Evolutionary conservation across 2,797 vertebrate species (phyloP), one percentile per base, ranked within the genome.

Genomic region (Epinephelus coioides): DNA sequence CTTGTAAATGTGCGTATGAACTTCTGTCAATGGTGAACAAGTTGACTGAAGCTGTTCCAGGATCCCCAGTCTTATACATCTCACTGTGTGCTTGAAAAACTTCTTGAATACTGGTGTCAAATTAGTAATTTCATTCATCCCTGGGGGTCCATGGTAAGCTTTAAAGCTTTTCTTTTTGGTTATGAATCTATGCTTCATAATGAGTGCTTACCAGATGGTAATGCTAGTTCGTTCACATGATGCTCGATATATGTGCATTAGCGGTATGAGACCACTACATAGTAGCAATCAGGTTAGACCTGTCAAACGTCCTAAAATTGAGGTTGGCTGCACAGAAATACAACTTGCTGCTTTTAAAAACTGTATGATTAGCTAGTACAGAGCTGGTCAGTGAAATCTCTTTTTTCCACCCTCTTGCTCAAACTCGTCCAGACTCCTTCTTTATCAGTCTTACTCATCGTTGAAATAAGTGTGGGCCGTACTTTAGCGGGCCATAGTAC

Each of bases 191-290:
- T 50, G 23, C 18, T 66, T 13, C 73, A 5, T 34, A 63, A 63
- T 69, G 11, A 76, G 23, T 21, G n/a, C 27, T 43, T 11, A n/a
- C 27, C 17, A 69, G 44, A 11, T 40, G 25, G 15, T 63, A 11
- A 60, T 38, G 25, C 19, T 21, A 69, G 9, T 43, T 54, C 25
- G 68, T 54, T 44, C 15, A 79, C 57, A 64, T 30, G 0, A 54
- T n/a, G 40, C 2, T 55, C 1, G 10, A 18, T 3, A 30, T 43
- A 43, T 38, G 12, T 44, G 57, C 21, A 73, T 73, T 50, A 65
- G 51, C 51, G 68, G 18, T 71, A 34, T 7, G 66, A 67, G 19
- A 79, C 23, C 62, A 76, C 79, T 83, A 87, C 76, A 78, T 21
- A 55, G 82, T 62, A 87, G 83, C 69, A 85, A 80, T 73, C 50